phyloP scores from a whole-genome alignment of 2,888 invertebrate genomes.

The Rosalia funebris region DNA sequence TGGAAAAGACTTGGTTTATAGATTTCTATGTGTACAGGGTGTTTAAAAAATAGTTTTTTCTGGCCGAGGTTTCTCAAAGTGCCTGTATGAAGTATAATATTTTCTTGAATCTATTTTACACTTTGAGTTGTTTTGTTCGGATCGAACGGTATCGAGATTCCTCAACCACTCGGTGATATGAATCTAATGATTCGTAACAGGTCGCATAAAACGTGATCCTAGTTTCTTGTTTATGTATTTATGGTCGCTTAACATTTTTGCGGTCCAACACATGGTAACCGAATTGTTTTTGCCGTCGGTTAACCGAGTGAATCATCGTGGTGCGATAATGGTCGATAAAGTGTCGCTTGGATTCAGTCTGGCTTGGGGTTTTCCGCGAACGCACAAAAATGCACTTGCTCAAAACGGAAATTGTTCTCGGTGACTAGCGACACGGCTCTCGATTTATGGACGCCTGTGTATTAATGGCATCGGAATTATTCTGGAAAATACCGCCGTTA shows the following conservation, averaged over 20 bases:
- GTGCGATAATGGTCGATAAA: constrained; percentile 17
- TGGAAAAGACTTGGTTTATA: too few species aligned
- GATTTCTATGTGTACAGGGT: too few species aligned
- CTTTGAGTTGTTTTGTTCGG: too few species aligned
- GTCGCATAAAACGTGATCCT: neutral
- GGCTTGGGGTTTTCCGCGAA: constrained; percentile 16
- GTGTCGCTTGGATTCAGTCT: constrained; percentile 7
- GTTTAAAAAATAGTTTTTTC: too few species aligned
- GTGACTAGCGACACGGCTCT: constrained; percentile 12
- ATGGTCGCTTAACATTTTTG: constrained; percentile 15
- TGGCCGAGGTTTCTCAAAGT: too few species aligned
- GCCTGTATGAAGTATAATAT: too few species aligned
- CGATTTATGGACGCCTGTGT: constrained; percentile 11
- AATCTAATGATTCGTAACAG: neutral
- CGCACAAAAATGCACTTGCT: constrained; percentile 11
- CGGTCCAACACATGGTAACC: constrained; percentile 16
- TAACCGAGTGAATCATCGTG: constrained; percentile 23
- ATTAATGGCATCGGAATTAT: constrained; percentile 13
- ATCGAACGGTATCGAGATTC: too few species aligned
- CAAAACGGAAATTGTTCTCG: constrained; percentile 25
- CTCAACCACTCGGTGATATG: too few species aligned
- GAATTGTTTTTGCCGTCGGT: constrained; percentile 11
- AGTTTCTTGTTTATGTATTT: neutral
- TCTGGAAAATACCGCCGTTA: constrained; percentile 5
- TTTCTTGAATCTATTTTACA: too few species aligned